Conservation (phyloP, 1,140 invertebrate species). For the Agraylea sexmaculata region DNA sequence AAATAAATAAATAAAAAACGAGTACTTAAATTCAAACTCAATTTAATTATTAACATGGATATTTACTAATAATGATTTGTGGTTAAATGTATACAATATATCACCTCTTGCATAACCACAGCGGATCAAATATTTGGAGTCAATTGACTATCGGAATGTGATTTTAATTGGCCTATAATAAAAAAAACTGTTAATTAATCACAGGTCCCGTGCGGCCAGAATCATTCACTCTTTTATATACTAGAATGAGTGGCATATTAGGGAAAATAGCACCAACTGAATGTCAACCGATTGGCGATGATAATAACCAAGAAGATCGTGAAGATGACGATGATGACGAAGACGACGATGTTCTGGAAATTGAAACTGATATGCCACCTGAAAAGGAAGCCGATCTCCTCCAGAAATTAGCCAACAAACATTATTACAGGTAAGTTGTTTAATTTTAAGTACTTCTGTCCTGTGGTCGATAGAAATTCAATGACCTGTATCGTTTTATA, state of each 20-base stretch:
- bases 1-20: too few species aligned
- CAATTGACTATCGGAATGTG: too few species aligned
- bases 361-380: slow-evolving; percentile 1
- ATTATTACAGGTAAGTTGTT: slow-evolving; percentile 21
- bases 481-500: too few species aligned
- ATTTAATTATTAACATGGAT: too few species aligned
- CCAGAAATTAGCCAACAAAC: slow-evolving; percentile 18
- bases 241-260: background rate
- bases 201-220: slow-evolving; percentile 20
- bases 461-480: too few species aligned
- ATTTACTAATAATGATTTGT: too few species aligned
- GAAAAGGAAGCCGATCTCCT: slow-evolving; percentile 17
- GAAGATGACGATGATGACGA: background rate
- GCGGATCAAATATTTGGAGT: too few species aligned
- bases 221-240: slow-evolving; percentile 18
- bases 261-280: slow-evolving; percentile 10
- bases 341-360: slow-evolving; percentile 5
- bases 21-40: too few species aligned
- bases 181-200: background rate
- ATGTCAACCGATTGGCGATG: slow-evolving; percentile 16
- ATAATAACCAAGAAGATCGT: slow-evolving; percentile 4
- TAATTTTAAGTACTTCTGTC: background rate
- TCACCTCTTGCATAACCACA: too few species aligned
- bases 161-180: background rate
- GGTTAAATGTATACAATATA: too few species aligned